These are phyloP conservation scores for Drepana arcuata DNA, from an alignment of 1,140 invertebrate species.

Conservation along the genomic window DNA sequence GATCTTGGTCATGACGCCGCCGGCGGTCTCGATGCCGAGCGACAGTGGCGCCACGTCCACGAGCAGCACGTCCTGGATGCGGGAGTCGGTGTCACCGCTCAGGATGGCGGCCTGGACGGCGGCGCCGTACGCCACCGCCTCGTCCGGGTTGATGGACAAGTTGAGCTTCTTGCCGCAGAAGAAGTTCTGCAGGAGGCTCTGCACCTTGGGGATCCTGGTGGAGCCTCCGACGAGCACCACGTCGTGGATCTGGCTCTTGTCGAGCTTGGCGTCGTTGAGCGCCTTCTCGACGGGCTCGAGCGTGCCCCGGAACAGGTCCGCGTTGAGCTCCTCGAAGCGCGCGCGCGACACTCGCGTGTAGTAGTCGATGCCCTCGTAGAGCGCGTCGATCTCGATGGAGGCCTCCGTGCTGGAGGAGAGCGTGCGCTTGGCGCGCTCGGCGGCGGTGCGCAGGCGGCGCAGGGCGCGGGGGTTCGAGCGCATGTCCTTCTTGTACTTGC, in stretches of 20 bases:
- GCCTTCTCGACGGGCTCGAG: slow-evolving; percentile 74
- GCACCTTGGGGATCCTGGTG: slow-evolving; percentile 75
- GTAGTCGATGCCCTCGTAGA: slow-evolving; percentile 67
- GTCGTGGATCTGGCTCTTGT: slow-evolving; percentile 78
- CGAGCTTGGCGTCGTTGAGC: slow-evolving; percentile 78
- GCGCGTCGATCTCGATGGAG: slow-evolving; percentile 67
- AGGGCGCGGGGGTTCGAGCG: slow-evolving; percentile 58
- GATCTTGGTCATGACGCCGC: slow-evolving; percentile 77
- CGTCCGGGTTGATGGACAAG: slow-evolving; percentile 72
- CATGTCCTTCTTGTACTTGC: slow-evolving; percentile 69
- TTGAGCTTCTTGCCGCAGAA: slow-evolving; percentile 68
- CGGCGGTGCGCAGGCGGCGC: slow-evolving; percentile 76
- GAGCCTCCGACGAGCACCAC: slow-evolving; percentile 82
- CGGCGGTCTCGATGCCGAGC: slow-evolving; percentile 74
- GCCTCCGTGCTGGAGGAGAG: slow-evolving; percentile 70
- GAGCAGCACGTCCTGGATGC: slow-evolving; percentile 71
- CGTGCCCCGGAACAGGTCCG: slow-evolving; percentile 70
- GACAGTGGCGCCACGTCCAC: slow-evolving; percentile 73
- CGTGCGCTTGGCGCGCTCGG: slow-evolving; percentile 72
- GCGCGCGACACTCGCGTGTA: slow-evolving; percentile 64
- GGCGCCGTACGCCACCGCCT: slow-evolving; percentile 70
- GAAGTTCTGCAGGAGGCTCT: slow-evolving; percentile 65
- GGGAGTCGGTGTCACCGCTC: slow-evolving; percentile 70
- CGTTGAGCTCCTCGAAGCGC: slow-evolving; percentile 66
- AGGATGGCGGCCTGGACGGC: slow-evolving; percentile 68